phyloP scores from a whole-genome alignment of 2,113 vertebrate species.

The Campylomormyrus numenius region DNA sequence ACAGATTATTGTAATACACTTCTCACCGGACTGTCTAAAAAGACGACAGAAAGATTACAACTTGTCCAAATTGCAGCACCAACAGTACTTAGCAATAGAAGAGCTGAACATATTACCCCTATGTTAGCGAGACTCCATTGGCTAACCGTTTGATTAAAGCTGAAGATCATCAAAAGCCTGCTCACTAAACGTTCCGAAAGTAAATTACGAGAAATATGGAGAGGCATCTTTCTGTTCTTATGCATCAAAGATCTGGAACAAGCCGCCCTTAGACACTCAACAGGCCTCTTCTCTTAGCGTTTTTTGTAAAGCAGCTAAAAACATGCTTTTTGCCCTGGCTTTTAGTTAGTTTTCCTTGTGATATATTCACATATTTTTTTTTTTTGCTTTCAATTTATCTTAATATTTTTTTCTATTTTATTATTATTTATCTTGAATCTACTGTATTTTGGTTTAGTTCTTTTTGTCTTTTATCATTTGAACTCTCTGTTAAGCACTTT shows the following conservation, averaged over 20 bases:
- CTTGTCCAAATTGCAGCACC: not conserved
- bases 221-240: not conserved
- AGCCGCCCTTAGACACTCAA: too few species aligned
- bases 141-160: not conserved
- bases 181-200: not conserved
- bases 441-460: not conserved
- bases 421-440: not conserved
- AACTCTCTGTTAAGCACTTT: not conserved
- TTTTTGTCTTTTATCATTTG: not conserved
- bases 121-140: not conserved
- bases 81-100: not conserved
- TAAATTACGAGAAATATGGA: not conserved
- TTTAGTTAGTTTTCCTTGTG: not conserved
- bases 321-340: not conserved
- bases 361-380: not conserved
- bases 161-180: not conserved
- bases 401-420: not conserved
- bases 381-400: not conserved
- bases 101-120: not conserved
- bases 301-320: not conserved
- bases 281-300: not conserved
- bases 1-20: not conserved
- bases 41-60: not conserved
- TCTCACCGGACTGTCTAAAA: not conserved
- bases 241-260: not conserved